A percentile compares a stretch with the other conserved stretches of the same genome.
Evolutionary conservation across 1,140 invertebrate genomes (phyloP).

Genomic region (Magallana gigas): DNA sequence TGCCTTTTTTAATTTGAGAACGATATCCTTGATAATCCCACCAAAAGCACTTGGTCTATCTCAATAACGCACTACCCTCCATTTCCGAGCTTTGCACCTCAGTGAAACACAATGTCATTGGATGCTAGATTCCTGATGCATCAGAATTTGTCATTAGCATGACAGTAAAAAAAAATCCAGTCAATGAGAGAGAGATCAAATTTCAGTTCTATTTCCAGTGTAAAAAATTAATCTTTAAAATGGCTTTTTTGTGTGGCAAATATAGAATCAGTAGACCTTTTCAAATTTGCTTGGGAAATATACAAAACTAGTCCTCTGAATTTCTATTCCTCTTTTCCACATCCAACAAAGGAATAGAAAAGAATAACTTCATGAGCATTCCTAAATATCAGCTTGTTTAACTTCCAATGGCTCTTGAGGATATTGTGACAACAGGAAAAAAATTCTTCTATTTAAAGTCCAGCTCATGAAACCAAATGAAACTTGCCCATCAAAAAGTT

Average conservation of each 20-base stretch:
- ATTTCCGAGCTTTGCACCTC: not conserved
- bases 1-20: not conserved
- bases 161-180: not conserved
- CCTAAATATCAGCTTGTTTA: not conserved
- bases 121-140: not conserved
- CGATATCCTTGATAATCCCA: slow-evolving; percentile 15
- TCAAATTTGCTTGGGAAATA: not conserved
- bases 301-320: not conserved
- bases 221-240: not conserved
- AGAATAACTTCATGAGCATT: not conserved
- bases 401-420: not conserved
- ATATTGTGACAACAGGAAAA: not conserved
- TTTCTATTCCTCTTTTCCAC: not conserved
- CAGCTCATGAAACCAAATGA: not conserved
- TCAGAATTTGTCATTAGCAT: not conserved
- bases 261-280: slow-evolving; percentile 6
- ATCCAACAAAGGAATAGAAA: not conserved
- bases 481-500: not conserved
- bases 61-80: not conserved
- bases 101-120: slow-evolving; percentile 3
- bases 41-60: not conserved
- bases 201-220: not conserved
- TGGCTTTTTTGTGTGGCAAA: not conserved
- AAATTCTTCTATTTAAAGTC: not conserved
- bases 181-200: not conserved